Base-by-base conservation (phyloP, 1,140 invertebrate species). In the Pachypeltis micranthus region DNA sequence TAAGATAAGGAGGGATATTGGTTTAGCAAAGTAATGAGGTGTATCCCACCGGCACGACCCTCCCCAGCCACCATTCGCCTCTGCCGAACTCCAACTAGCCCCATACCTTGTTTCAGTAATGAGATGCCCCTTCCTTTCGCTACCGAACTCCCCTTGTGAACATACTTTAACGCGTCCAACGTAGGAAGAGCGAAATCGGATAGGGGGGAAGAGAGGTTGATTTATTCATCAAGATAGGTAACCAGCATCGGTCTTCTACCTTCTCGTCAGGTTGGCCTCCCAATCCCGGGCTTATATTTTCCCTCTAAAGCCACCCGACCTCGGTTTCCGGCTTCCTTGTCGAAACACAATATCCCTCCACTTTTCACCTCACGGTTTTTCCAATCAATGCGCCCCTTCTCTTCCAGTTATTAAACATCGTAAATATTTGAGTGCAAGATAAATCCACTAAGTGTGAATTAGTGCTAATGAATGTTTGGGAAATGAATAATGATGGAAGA, bases 1-100 rank as follows among this genome's bases (percentile, higher is more conserved):
- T 59, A 26, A 59, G 57, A 59, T 59, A 59, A 59, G 25, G 57
- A 23, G 28, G 57, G 28, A 59, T 59, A 59, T 59, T 59, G 57
- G 57, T 59, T 59, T 59, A 59, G 31, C 26, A 34, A 28, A 29
- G 29, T 59, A 59, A 59, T 59, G 57, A 59, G 57, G 25, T 31
- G 47, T n/a, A 39, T 23, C 21, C 54, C 25, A 23, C 47, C 47
- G 47, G 12, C 47, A 7, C 47, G n/a, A 39, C 16, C 31, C 16
- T 16, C 31, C 31, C 31, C 31, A 39, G 7, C n/a, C n/a, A n/a
- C n/a, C n/a, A n/a, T 39, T 39, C 16, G 7, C 31, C 31, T 39
- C 31, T 16, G 7, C 7, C 7, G 16, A 39, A 39, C 31, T 16
- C 16, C 16, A 39, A 39, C 47, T 51, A 51, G 12, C 47, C 47